Conservation (phyloP, 2,888 invertebrate species). For the Megalurothrips usitatus region DNA sequence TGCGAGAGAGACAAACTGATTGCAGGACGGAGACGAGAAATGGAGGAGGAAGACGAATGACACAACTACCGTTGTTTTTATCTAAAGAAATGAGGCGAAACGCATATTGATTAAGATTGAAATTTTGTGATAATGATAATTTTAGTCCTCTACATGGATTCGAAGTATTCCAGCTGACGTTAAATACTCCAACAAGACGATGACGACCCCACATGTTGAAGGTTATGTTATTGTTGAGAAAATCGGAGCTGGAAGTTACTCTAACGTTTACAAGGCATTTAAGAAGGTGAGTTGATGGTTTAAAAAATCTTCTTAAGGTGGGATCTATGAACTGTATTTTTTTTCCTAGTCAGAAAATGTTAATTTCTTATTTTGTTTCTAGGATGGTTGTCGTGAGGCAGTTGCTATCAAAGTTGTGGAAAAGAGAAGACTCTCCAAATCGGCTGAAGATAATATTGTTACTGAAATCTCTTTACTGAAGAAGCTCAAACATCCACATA, state of each 20-base stretch:
- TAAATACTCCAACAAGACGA: neutral
- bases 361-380: constrained; percentile 37
- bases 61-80: too few species aligned
- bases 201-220: constrained; percentile 5
- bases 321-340: neutral
- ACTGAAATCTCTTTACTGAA: constrained; percentile 78
- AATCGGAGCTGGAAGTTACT: constrained; percentile 78
- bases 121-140: too few species aligned
- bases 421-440: constrained; percentile 63
- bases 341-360: constrained; percentile 30
- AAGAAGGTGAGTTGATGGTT: constrained; percentile 54
- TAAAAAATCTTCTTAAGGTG: neutral
- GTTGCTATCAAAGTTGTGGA: constrained; percentile 81
- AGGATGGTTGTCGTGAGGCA: constrained; percentile 58
- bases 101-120: too few species aligned
- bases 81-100: too few species aligned
- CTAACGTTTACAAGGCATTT: constrained; percentile 76
- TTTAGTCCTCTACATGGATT: too few species aligned
- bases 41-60: too few species aligned
- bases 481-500: constrained; percentile 70
- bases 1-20: too few species aligned
- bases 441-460: constrained; percentile 72
- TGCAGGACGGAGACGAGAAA: too few species aligned
- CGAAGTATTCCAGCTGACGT: too few species aligned
- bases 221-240: constrained; percentile 68